These are phyloP conservation scores for Clusia tigrina DNA, from an alignment of 2,888 invertebrate genomes.

Conservation along the genomic window DNA sequence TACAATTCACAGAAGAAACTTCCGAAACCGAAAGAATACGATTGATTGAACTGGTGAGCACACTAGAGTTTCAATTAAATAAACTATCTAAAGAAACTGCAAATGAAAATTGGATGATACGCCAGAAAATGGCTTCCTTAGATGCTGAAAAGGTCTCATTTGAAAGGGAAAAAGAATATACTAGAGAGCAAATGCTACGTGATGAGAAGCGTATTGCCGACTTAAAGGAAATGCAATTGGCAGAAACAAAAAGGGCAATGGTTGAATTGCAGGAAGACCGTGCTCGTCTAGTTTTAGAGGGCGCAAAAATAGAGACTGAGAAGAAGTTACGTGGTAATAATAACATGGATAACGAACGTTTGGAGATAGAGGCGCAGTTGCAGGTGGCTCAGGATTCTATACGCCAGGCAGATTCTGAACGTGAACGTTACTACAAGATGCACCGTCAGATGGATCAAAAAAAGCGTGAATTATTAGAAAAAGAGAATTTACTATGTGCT, in stretches of 20 bases:
- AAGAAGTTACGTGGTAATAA: slow-evolving; percentile 47
- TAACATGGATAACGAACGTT: slow-evolving; percentile 47
- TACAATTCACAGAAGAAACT: slow-evolving; percentile 53
- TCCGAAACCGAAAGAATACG: slow-evolving; percentile 57
- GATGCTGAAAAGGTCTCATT: slow-evolving; percentile 60
- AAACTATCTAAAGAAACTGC: slow-evolving; percentile 58
- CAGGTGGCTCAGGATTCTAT: slow-evolving; percentile 62
- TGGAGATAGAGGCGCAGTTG: slow-evolving; percentile 60
- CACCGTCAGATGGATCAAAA: slow-evolving; percentile 59
- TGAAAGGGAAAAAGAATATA: slow-evolving; percentile 58
- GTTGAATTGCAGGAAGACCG: slow-evolving; percentile 59
- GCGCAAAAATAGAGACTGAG: slow-evolving; percentile 54
- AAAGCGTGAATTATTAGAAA: slow-evolving; percentile 57
- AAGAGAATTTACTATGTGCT: slow-evolving; percentile 51
- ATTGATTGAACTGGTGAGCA: slow-evolving; percentile 61
- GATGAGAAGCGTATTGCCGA: slow-evolving; percentile 62
- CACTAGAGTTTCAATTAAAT: slow-evolving; percentile 57
- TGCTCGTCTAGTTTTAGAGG: slow-evolving; percentile 49
- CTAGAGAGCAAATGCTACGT: slow-evolving; percentile 56
- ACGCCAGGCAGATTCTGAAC: slow-evolving; percentile 59
- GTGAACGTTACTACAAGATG: slow-evolving; percentile 56
- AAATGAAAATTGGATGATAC: slow-evolving; percentile 62
- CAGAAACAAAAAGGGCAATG: slow-evolving; percentile 52
- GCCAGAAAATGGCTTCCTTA: slow-evolving; percentile 59
- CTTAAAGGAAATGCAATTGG: slow-evolving; percentile 55